Evolutionary conservation across 2,888 invertebrate genomes (phyloP), one percentile per base, ranked within the genome.

Genomic region (Macaria notata): DNA sequence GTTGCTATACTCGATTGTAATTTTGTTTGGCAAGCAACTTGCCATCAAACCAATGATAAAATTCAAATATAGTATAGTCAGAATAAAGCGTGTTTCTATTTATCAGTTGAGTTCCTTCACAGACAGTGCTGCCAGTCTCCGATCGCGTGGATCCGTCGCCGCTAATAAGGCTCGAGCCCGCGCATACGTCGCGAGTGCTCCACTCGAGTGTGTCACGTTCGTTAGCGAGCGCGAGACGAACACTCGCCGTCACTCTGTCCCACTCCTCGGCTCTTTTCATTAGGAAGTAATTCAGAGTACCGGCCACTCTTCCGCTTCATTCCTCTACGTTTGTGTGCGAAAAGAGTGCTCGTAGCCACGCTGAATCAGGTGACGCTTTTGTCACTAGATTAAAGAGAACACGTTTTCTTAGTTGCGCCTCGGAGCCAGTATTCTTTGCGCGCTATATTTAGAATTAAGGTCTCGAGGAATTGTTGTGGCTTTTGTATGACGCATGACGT

Each of bases 241-340:
- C 79, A 75, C 79, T 75, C 75, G 71, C 73, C 66, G 72, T 73
- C 77, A 78, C 85, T 83, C 81, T 75, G 78, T 76, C 80, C 82
- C 83, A 85, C 88, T 87, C 82, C 79, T 82, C 79, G 75, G 81
- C 86, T 88, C 89, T 89, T 89, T 91, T 91, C 90, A 90, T 90
- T 91, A 90, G 89, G 88, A 89, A 91, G 88, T 90, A 90, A 90
- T 90, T 88, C 86, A 82, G 88, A 89, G 88, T 84, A 78, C 83
- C 82, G 81, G 84, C 83, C 84, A 83, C 88, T 87, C 87, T 88
- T 86, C 83, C 85, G 87, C 84, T 87, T 86, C 90, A 88, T 91
- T 88, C 88, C 87, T 89, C 78, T 81, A 78, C 81, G 87, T 84
- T 86, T 86, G 85, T 84, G 76, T 75, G 81, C 70, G 73, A 31